Base-by-base conservation (phyloP, 2,797 vertebrate species). In the Silurus aristotelis region DNA sequence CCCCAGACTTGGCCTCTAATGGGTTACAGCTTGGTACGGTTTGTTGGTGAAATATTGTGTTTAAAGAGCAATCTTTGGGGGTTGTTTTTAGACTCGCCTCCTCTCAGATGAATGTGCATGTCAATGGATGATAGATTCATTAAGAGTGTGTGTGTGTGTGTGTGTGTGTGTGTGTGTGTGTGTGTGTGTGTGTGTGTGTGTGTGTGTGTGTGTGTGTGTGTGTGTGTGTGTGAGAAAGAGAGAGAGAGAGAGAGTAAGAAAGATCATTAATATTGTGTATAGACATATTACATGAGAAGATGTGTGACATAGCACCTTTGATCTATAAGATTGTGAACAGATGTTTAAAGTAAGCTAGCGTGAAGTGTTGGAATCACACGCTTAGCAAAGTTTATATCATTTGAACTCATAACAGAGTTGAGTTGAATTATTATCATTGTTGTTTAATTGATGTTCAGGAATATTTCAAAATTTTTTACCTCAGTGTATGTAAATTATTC, bases 91-190 rank as follows among this genome's bases (percentile, higher is more conserved):
- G 82, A 83, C 87, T 87, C 73, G 31, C 56, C 86, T 86, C 73
- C 79, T 79, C 80, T 82, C 58, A 75, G 82, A 87, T 89, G 88
- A 88, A 83, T 89, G 88, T 38, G 38, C 80, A 81, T 89, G 89
- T 89, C 90, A 89, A 75, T 83, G 52, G 72, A 77, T 91, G 89
- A 91, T 90, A 87, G 89, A 91, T 91, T 89, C 80, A 86, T 88
- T 85, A 87, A 89, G 89, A 79, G 82, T 87, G 85, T 68, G 75
- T 77, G 85, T 73, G 75, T 81, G 81, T 46, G 89, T 81, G 84
- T 88, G 86, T 70, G 68, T 81, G 71, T 25, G 46, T 52, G 46
- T 52, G 70, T 72, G 70, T 48, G 70, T 72, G 70, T 61, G 60
- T 20, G 60, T 48, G 70, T 48, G 70, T 14, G 71, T 15, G 71